Conservation (phyloP, 1,140 invertebrate genomes). For the Charaxes varanes region DNA sequence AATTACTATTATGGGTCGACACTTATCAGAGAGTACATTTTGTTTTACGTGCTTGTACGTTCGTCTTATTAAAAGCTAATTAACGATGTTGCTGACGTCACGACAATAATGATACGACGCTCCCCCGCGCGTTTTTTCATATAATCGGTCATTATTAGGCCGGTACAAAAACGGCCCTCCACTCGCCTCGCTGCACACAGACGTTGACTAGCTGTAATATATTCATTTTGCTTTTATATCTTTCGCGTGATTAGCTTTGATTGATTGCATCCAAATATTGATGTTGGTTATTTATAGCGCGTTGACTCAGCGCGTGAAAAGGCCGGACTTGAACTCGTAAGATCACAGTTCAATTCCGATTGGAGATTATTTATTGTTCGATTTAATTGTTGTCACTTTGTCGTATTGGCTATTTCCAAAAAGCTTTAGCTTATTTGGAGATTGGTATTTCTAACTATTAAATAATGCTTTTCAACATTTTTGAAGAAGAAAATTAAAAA, state of each 20-base stretch:
- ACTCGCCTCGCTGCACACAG: conserved; percentile 42
- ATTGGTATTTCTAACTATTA: too few species aligned
- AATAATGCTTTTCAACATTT: too few species aligned
- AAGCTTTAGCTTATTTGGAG: too few species aligned
- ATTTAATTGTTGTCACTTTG: too few species aligned
- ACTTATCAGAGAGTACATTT: too few species aligned
- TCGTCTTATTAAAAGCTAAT: too few species aligned
- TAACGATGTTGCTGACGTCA: conserved; percentile 22
- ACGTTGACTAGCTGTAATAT: conserved; percentile 58
- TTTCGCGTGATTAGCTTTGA: conserved; percentile 72
- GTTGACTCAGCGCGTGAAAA: conserved; percentile 26
- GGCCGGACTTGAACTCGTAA: conserved; percentile 5
- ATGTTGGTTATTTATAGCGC: conserved; percentile 53
- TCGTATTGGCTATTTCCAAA: too few species aligned
- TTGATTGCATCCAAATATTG: conserved; percentile 71
- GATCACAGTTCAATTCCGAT: too few species aligned
- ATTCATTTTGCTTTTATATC: conserved; percentile 70
- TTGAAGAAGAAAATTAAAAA: too few species aligned
- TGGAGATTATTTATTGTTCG: too few species aligned
- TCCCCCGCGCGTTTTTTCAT: conserved; percentile 48
- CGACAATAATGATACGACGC: conserved; percentile 39
- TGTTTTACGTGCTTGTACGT: too few species aligned
- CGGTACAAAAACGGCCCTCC: conserved; percentile 45
- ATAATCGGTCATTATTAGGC: conserved; percentile 57
- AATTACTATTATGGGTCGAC: too few species aligned